These are phyloP conservation scores for Acrobasis suavella DNA, from an alignment of 2,888 invertebrate species.

Conservation along the genomic window DNA sequence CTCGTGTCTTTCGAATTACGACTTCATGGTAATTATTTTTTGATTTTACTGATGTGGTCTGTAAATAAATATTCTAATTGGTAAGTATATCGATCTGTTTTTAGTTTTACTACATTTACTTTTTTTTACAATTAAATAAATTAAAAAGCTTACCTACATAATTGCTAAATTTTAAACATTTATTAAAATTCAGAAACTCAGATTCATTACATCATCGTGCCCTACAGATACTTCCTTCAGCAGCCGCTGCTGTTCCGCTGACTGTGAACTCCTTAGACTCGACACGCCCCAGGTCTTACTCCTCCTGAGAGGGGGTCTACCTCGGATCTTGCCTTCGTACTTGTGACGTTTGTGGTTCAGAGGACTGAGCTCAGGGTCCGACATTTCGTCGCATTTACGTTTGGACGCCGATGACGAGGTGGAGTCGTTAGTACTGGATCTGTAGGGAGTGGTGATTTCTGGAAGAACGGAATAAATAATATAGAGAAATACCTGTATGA, in stretches of 20 bases:
- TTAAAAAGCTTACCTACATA: too few species aligned
- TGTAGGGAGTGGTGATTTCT: slow-evolving; percentile 55
- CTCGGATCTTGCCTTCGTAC: slow-evolving; percentile 66
- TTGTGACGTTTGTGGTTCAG: slow-evolving; percentile 70
- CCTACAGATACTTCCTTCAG: slow-evolving; percentile 43
- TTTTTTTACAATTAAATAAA: too few species aligned
- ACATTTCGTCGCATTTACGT: slow-evolving; percentile 61
- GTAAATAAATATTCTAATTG: too few species aligned
- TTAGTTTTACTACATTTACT: too few species aligned
- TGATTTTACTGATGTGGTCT: too few species aligned
- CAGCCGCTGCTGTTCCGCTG: slow-evolving; percentile 56
- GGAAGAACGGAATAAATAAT: slow-evolving; percentile 21
- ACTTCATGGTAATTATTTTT: too few species aligned
- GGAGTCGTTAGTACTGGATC: slow-evolving; percentile 49
- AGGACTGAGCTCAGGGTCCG: slow-evolving; percentile 63
- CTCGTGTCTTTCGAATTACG: too few species aligned
- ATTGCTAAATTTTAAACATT: too few species aligned
- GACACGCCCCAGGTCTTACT: slow-evolving; percentile 52
- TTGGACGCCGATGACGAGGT: slow-evolving; percentile 63
- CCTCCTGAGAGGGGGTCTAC: slow-evolving; percentile 66
- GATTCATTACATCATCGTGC: slow-evolving; percentile 55
- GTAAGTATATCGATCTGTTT: too few species aligned
- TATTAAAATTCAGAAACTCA: slow-evolving; percentile 48
- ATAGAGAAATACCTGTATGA: too few species aligned
- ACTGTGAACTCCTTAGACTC: slow-evolving; percentile 49